Evolutionary conservation across 2,797 vertebrate genomes (phyloP).

Genomic region (Phalanger gymnotis): DNA sequence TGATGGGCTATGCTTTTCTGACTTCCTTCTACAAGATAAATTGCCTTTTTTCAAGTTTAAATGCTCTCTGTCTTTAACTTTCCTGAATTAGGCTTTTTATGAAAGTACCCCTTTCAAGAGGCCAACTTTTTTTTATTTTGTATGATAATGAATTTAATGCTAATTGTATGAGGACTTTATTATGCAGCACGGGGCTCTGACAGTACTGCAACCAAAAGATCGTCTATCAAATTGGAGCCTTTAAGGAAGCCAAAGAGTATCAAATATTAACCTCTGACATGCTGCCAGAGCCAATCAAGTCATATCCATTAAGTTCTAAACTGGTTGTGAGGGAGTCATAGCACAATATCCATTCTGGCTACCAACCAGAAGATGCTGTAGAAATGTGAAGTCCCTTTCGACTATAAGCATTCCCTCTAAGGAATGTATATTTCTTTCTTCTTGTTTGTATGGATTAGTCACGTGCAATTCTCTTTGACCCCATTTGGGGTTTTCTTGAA

Average conservation of each 20-base stretch:
- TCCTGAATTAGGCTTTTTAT: constrained; percentile 67
- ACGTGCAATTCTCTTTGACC: not conserved
- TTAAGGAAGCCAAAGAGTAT: constrained; percentile 69
- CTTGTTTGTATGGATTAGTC: not conserved
- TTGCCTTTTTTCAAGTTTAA: constrained; percentile 46
- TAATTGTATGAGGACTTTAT: constrained; percentile 82
- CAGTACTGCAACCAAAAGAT: constrained; percentile 75
- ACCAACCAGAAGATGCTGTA: constrained; percentile 13
- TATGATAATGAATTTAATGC: constrained; percentile 79
- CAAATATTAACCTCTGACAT: constrained; percentile 13
- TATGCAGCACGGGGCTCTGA: constrained; percentile 75
- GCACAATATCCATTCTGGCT: not conserved
- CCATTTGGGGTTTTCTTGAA: not conserved
- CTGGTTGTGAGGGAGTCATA: accelerated
- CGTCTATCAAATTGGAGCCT: constrained; percentile 76
- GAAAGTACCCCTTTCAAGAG: constrained; percentile 69
- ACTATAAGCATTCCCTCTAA: not conserved
- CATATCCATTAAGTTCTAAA: not conserved
- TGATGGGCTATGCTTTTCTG: constrained; percentile 44
- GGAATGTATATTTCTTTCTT: not conserved
- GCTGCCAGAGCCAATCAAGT: not conserved
- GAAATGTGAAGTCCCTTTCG: not conserved
- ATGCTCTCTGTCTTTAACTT: constrained; percentile 65
- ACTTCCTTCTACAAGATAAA: constrained; percentile 65
- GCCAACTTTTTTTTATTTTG: constrained; percentile 76